A percentile compares a stretch with the other conserved stretches of the same genome.
Conservation (phyloP, 2,797 vertebrate genomes). For the Leucoraja ocellata region DNA sequence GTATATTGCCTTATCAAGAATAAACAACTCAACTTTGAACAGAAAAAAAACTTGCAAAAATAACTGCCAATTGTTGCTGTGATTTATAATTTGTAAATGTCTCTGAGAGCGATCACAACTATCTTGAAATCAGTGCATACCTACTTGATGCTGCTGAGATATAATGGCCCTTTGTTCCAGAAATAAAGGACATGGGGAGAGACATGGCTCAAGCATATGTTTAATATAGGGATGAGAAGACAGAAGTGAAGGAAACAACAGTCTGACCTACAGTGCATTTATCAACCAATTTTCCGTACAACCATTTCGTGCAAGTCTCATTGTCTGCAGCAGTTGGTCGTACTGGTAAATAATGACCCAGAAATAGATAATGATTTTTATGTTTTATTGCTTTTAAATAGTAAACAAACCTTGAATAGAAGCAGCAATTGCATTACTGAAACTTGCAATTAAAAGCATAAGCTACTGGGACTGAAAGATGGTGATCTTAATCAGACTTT, state of each 20-base stretch:
- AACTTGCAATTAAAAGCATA: not conserved
- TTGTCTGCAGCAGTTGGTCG: not conserved
- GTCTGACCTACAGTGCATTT: not conserved
- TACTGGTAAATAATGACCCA: too few species aligned
- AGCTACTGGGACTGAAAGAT: not conserved
- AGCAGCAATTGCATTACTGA: not conserved
- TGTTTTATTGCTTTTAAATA: not conserved
- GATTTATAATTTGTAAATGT: not conserved
- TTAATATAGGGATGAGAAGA: not conserved
- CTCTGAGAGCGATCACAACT: not conserved
- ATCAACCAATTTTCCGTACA: not conserved
- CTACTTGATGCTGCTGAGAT: not conserved
- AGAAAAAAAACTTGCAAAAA: not conserved
- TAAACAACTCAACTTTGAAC: not conserved
- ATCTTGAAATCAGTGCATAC: not conserved
- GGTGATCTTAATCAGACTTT: not conserved
- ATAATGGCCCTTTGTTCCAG: not conserved
- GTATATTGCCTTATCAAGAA: not conserved
- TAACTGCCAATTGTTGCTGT: not conserved
- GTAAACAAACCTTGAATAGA: not conserved
- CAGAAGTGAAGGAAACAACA: not conserved
- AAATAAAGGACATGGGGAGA: not conserved
- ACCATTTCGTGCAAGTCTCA: not conserved
- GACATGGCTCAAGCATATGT: not conserved
- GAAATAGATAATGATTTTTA: not conserved